A percentile compares a stretch with the other conserved stretches of the same genome.
These are phyloP conservation scores for Nomia melanderi DNA, from an alignment of 1,140 invertebrate species.

Conservation along the genomic window DNA sequence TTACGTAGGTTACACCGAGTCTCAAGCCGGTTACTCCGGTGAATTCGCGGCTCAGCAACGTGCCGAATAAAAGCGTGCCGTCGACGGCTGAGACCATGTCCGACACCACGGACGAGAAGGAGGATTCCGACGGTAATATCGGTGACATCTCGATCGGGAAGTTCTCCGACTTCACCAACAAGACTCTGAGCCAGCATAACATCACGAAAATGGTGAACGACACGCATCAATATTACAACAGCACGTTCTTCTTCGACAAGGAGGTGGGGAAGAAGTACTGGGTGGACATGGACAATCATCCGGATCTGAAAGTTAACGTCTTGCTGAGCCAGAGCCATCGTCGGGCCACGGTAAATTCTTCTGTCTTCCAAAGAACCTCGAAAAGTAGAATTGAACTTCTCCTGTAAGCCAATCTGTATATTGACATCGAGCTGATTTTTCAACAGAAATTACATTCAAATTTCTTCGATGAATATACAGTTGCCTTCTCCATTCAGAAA, in stretches of 20 bases:
- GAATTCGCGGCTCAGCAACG: too few relatives aligned
- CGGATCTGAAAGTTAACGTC: slow-evolving; percentile 84
- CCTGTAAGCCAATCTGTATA: too few relatives aligned
- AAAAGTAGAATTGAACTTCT: too few relatives aligned
- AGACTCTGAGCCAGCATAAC: slow-evolving; percentile 79
- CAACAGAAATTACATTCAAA: too few relatives aligned
- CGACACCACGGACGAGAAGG: background rate
- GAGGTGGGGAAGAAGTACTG: slow-evolving; percentile 85
- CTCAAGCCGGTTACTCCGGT: too few relatives aligned
- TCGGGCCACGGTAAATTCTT: slow-evolving; percentile 87
- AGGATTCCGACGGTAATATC: slow-evolving; percentile 51
- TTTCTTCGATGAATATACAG: too few relatives aligned
- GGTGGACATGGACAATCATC: slow-evolving; percentile 85
- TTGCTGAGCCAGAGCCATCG: slow-evolving; percentile 93
- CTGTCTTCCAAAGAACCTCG: too few relatives aligned
- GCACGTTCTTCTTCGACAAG: slow-evolving; percentile 84
- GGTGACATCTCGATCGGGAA: slow-evolving; percentile 76
- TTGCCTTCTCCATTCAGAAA: too few relatives aligned
- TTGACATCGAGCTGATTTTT: too few relatives aligned
- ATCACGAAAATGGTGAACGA: slow-evolving; percentile 83
- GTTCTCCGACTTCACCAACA: slow-evolving; percentile 76
- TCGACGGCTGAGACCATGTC: background rate
- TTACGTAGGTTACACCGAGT: too few relatives aligned
- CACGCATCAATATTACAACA: slow-evolving; percentile 90
- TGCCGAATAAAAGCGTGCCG: slow-evolving; percentile 15